Evolutionary conservation across 2,113 vertebrate species (phyloP).

Genomic region (Pterophyllum scalare): DNA sequence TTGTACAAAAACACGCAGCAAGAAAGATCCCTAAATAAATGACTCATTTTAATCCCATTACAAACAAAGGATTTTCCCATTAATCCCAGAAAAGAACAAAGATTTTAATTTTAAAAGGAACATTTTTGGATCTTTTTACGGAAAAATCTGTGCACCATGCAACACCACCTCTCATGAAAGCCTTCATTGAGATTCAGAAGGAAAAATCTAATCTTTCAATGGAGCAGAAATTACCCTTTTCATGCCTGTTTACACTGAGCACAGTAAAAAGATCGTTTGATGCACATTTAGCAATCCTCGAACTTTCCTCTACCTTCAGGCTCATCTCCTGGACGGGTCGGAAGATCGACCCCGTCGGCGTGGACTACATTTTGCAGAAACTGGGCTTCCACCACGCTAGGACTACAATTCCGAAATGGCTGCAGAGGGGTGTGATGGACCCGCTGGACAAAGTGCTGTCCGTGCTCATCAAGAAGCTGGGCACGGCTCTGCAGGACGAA

Average conservation of each 20-base stretch:
- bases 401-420: conserved; percentile 99
- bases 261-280: too few species aligned
- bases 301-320: conserved; percentile 69
- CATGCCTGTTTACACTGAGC: not conserved
- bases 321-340: conserved; percentile 99
- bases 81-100: not conserved
- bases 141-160: not conserved
- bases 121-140: not conserved
- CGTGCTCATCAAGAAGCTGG: conserved; percentile 96
- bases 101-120: not conserved
- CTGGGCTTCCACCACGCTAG: conserved; percentile 98
- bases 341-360: conserved; percentile 97
- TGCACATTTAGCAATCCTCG: not conserved
- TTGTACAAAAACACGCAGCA: not conserved
- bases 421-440: conserved; percentile 99
- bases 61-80: not conserved
- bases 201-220: not conserved
- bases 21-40: not conserved
- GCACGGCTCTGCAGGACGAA: conserved; percentile 94
- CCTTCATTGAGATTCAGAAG: not conserved
- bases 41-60: not conserved
- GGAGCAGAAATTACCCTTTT: not conserved
- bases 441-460: conserved; percentile 98
- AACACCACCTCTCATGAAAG: not conserved
- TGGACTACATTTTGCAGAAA: conserved; percentile 98